These are phyloP conservation scores for Papilio gigon DNA, from an alignment of 2,888 invertebrate genomes.

Conservation along the genomic window DNA sequence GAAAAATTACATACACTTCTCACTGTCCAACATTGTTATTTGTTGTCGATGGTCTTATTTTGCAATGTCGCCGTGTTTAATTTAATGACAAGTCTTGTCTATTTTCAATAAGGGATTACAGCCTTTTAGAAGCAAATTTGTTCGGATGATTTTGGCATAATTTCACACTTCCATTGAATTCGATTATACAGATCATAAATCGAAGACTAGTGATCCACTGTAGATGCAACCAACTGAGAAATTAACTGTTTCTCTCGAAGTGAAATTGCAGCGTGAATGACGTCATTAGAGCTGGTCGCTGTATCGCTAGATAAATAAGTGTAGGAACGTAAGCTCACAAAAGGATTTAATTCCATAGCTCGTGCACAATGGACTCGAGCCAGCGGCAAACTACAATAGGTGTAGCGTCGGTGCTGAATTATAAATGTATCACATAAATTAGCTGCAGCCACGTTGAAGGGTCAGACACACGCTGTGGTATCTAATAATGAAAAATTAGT, in stretches of 20 bases:
- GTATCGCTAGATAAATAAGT: conserved; percentile 12
- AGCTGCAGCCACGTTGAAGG: not conserved
- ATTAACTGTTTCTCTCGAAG: not conserved
- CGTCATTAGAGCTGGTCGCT: conserved; percentile 7
- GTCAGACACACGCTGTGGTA: not conserved
- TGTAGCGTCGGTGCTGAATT: not conserved
- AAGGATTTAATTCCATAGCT: conserved; percentile 25
- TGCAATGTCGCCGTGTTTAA: too few species aligned
- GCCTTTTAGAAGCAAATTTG: too few species aligned
- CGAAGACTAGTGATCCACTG: too few species aligned
- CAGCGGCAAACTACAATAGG: conserved; percentile 15
- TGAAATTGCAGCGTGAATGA: not conserved
- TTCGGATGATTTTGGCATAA: too few species aligned
- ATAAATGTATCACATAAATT: conserved; percentile 17
- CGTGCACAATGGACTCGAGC: not conserved
- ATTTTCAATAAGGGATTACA: too few species aligned
- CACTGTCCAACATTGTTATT: too few species aligned
- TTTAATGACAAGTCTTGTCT: too few species aligned
- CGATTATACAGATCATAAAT: too few species aligned
- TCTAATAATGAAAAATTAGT: not conserved
- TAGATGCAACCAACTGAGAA: too few species aligned
- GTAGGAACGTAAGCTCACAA: conserved; percentile 14
- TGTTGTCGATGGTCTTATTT: too few species aligned
- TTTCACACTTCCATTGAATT: too few species aligned
- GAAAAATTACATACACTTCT: too few species aligned